Base-by-base conservation (phyloP, 2,113 vertebrate genomes). In the Meleagris gallopavo region DNA sequence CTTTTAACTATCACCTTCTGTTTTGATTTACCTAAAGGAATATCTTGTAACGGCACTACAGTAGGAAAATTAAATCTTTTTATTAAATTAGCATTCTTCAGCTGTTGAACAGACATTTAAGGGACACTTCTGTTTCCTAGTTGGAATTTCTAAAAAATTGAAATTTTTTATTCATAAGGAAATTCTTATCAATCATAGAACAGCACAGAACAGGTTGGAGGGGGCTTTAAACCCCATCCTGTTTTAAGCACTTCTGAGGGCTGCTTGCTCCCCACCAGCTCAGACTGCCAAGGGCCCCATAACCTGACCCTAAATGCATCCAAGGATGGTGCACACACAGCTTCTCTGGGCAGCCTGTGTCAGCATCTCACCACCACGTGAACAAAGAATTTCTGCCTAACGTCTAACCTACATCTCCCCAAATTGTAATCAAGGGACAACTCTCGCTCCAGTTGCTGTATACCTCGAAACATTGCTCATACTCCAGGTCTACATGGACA, bases 401-500 rank as follows among this genome's bases (percentile, higher is more conserved):
- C 54, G 32, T 32, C 17, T 57, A 57, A 57, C 30, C 29, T 57
- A 32, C 16, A 19, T 57, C 54, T 32, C 16, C 29, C 54, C 30
- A 18, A 18, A 32, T 9, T 0, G 1, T 32, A 46, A 61, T 55
- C 70, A 62, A 50, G n/a, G 34, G 24, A 36, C 8, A 79, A 4
- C 10, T 92, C 36, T 20, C 45, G 29, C 41, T 87, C 40, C 32
- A 11, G 27, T 40, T 79, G 48, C 9, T 43, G 5, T 19, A 27
- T 25, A 45, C 46, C 52, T 87, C 40, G 52, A 85, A 89, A 27
- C 6, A 9, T 6, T 38, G 19, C 52, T 58, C 3, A 0, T 13
- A n/a, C 13, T 3, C 3, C 0, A 0, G 50, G 8, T 79, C n/a
- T 40, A 25, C 61, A 17, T 1, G 10, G 70, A 30, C 41, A 27